Evolutionary conservation across 2,888 invertebrate species (phyloP).

Genomic region (Oasisia sp.): DNA sequence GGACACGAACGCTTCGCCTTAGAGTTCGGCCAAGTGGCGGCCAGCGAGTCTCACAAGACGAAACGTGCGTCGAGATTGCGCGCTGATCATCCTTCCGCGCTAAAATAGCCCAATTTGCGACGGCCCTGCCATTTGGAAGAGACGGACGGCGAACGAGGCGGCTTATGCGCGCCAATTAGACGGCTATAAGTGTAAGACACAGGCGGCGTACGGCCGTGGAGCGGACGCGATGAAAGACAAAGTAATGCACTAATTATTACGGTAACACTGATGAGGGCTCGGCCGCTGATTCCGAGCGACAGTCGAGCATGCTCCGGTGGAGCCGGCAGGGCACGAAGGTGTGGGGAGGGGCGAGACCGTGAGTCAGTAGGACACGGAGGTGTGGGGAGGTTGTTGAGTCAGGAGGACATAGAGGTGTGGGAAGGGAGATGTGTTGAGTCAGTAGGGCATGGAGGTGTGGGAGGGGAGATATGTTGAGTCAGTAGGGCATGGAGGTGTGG

Average conservation of each 20-base stretch:
- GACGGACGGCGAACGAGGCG: neutral
- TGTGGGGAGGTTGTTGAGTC: too few species aligned
- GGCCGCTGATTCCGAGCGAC: neutral
- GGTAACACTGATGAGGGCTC: neutral
- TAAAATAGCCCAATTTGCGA: slow-evolving; percentile 17
- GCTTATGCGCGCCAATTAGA: slow-evolving; percentile 11
- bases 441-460: neutral
- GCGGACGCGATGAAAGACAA: neutral
- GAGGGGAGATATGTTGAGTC: too few species aligned
- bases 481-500: too few species aligned
- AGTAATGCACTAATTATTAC: slow-evolving; percentile 13
- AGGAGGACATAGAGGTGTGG: neutral
- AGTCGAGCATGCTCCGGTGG: neutral
- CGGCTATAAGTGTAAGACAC: neutral
- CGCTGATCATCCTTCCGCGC: neutral
- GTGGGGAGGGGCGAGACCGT: neutral
- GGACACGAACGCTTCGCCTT: neutral
- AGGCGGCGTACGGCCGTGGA: neutral
- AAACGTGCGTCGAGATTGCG: neutral
- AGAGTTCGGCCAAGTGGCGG: neutral
- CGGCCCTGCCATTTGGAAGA: neutral
- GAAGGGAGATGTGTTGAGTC: neutral
- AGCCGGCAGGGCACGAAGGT: neutral
- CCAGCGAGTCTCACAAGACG: neutral
- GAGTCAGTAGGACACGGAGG: too few species aligned